phyloP scores from a whole-genome alignment of 2,888 invertebrate genomes.

The Sisyra terminalis region DNA sequence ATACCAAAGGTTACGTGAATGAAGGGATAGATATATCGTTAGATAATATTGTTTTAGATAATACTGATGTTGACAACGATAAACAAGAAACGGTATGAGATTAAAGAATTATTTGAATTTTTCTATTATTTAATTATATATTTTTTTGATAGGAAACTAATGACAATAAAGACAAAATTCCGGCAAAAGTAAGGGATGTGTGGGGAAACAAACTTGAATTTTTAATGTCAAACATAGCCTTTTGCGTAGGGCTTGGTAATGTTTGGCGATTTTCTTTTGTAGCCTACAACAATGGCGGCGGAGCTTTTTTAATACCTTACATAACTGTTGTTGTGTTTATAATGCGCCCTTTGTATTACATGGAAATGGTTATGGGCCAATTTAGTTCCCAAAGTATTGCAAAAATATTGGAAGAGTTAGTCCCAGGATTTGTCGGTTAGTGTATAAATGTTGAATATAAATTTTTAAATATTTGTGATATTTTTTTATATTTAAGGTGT shows the following conservation, averaged over 20 bases:
- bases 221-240: slow-evolving; percentile 43
- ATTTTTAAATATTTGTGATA: too few relatives aligned
- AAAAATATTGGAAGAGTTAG: slow-evolving; percentile 45
- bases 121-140: too few relatives aligned
- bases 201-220: slow-evolving; percentile 47
- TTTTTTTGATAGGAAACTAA: too few relatives aligned
- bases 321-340: slow-evolving; percentile 42
- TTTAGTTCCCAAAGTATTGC: slow-evolving; percentile 67
- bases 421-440: slow-evolving; percentile 63
- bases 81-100: too few relatives aligned
- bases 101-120: too few relatives aligned
- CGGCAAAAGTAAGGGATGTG: slow-evolving; percentile 19
- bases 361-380: slow-evolving; percentile 72
- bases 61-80: too few relatives aligned
- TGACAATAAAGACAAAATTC: slow-evolving; percentile 10
- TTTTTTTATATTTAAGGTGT: too few relatives aligned
- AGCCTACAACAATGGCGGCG: slow-evolving; percentile 49
- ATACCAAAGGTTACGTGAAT: too few relatives aligned
- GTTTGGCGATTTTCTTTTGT: slow-evolving; percentile 53
- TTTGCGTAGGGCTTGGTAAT: slow-evolving; percentile 51
- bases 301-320: slow-evolving; percentile 50
- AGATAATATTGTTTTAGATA: too few relatives aligned
- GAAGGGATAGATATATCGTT: too few relatives aligned
- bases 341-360: slow-evolving; percentile 67
- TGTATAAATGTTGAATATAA: too few relatives aligned